Evolutionary conservation across 2,888 invertebrate species (phyloP).

Genomic region (Rhagonycha lutea): DNA sequence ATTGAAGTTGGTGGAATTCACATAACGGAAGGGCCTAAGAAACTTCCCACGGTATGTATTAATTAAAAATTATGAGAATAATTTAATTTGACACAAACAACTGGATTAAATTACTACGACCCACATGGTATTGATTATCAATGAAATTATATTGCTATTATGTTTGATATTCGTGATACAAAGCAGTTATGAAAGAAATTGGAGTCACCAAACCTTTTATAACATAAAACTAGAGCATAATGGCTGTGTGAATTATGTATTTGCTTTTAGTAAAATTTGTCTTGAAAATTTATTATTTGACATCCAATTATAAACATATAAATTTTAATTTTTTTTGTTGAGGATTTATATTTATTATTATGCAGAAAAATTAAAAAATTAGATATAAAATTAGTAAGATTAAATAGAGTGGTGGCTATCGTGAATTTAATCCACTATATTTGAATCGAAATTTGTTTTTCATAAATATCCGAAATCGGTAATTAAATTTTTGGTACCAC

Average conservation of each 20-base stretch:
- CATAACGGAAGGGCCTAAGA: constrained; percentile 47
- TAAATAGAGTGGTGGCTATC: too few relatives aligned
- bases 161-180: constrained; percentile 10
- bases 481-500: too few relatives aligned
- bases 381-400: too few relatives aligned
- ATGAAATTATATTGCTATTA: constrained; percentile 13
- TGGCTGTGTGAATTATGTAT: constrained; percentile 13
- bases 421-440: too few relatives aligned
- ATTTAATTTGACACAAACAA: neutral
- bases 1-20: constrained; percentile 62
- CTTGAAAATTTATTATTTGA: neutral
- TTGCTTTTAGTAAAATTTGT: constrained; percentile 3
- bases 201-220: constrained; percentile 7
- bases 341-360: too few relatives aligned
- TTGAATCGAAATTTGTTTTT: too few relatives aligned
- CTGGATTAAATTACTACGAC: neutral
- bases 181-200: constrained; percentile 13
- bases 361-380: too few relatives aligned
- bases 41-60: constrained; percentile 39
- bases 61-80: neutral
- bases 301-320: neutral
- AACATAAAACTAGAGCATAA: constrained; percentile 7
- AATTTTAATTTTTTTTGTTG: neutral
- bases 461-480: too few relatives aligned
- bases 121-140: constrained; percentile 4